A percentile compares a stretch with the other conserved stretches of the same genome.
Conservation (phyloP, 2,797 vertebrate genomes). For the Brotula barbata region DNA sequence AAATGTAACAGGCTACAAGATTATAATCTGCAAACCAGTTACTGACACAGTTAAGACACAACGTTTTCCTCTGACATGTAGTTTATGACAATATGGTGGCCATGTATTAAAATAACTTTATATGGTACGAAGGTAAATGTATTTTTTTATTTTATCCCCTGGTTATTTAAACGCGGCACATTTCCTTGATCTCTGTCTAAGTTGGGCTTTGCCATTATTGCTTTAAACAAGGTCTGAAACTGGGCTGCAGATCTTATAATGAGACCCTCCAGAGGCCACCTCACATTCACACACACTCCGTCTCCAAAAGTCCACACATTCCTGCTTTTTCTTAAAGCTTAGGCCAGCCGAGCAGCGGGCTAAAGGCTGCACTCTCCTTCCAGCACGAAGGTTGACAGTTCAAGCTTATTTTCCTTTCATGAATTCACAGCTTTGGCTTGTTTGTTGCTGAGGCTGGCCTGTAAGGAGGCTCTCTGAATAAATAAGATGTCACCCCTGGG, state of each 20-base stretch:
- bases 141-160: not conserved
- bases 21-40: too few relatives aligned
- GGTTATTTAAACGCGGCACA: conserved; percentile 13
- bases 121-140: too few relatives aligned
- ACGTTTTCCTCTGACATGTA: too few relatives aligned
- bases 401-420: conserved; percentile 43
- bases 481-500: conserved; percentile 36
- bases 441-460: conserved; percentile 11
- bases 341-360: conserved; percentile 23
- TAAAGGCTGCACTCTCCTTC: conserved; percentile 8
- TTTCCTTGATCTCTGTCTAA: not conserved
- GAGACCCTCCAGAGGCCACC: conserved; percentile 23
- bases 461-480: conserved; percentile 42
- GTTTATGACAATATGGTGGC: too few relatives aligned
- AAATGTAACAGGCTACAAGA: too few relatives aligned
- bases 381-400: conserved; percentile 31
- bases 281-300: conserved; percentile 17
- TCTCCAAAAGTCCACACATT: conserved; percentile 5
- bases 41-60: too few relatives aligned
- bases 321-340: conserved; percentile 7
- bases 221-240: conserved; percentile 42
- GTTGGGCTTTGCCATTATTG: conserved; percentile 11
- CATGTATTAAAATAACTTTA: too few relatives aligned
- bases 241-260: conserved; percentile 31
- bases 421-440: conserved; percentile 41